Base-by-base conservation (phyloP, 2,888 invertebrate genomes). In the Mellilla xanthometata region DNA sequence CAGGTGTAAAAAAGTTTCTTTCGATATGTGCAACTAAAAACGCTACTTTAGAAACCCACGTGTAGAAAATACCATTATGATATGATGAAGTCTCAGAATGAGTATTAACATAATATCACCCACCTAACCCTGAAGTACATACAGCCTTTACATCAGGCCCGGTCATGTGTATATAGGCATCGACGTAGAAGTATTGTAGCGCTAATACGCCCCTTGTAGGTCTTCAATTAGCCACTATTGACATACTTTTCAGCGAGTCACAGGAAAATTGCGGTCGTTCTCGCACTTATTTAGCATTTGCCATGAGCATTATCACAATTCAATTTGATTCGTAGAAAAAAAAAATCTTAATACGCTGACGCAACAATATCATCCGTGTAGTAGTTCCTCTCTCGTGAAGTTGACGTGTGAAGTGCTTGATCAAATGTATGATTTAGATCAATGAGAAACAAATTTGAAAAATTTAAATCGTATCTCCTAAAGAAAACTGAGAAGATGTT, bases 401-500 rank as follows among this genome's bases (percentile, higher is more conserved):
- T n/a, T n/a, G n/a, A n/a, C n/a, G n/a, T n/a, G n/a, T n/a, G n/a
- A 19, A 19, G 6, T 19, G 6, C 15, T 19, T n/a, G n/a, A n/a
- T n/a, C n/a, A n/a, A n/a, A n/a, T n/a, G n/a, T n/a, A n/a, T n/a
- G n/a, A n/a, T n/a, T n/a, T n/a, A n/a, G 8, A 35, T 77, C 69
- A 43, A 81, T 81, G 81, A 72, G 56, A 74, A 46, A 65, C 38
- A 65, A 60, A 34, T 54, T 78, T 11, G 40, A 53, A 12, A 69
- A 66, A 35, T 51, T 81, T 1, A 73, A 64, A 59, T 51, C 53
- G 43, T 70, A 62, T 40, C 29, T 79, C 11, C 44, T 58, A 44
- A 60, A 54, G 42, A 61, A 64, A 58, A 52, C 69, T 10, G 58
- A 49, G 7, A 90, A 85, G 58, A 95, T 95, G 95, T 95, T 95